Conservation (phyloP, 2,888 invertebrate species). For the Prostheceraeus crozeri region DNA sequence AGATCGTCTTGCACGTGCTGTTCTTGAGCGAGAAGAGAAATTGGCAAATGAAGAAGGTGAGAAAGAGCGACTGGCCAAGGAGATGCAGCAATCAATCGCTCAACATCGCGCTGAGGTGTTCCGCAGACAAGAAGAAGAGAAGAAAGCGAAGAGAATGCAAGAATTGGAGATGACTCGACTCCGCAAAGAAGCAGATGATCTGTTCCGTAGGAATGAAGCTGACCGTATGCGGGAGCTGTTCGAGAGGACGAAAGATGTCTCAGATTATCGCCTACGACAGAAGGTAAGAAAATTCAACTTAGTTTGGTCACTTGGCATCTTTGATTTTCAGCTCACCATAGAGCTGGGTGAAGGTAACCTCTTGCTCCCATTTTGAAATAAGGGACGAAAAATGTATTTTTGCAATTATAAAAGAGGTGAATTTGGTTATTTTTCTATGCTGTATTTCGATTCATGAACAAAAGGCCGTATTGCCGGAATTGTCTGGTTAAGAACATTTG, state of each 20-base stretch:
- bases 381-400: too few species aligned
- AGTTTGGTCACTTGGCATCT: too few species aligned
- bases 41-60: slow-evolving; percentile 47
- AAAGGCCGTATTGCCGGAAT: too few species aligned
- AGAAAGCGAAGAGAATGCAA: slow-evolving; percentile 45
- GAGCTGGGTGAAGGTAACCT: too few species aligned
- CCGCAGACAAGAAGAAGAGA: slow-evolving; percentile 44
- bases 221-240: slow-evolving; percentile 44
- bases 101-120: slow-evolving; percentile 26
- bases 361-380: too few species aligned
- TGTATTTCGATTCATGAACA: too few species aligned
- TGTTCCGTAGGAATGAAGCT: slow-evolving; percentile 52
- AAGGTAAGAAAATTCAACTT: slow-evolving; percentile 46
- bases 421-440: too few species aligned
- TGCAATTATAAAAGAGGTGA: too few species aligned
- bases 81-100: slow-evolving; percentile 30
- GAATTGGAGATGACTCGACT: slow-evolving; percentile 49
- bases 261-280: slow-evolving; percentile 47
- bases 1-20: slow-evolving; percentile 48
- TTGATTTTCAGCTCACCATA: too few species aligned
- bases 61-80: slow-evolving; percentile 42
- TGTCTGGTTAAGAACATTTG: too few species aligned
- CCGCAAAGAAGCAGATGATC: slow-evolving; percentile 51
- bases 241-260: slow-evolving; percentile 44
- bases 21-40: slow-evolving; percentile 51